Evolutionary conservation across 2,113 vertebrate species (phyloP).

Genomic region (Columba janthina): DNA sequence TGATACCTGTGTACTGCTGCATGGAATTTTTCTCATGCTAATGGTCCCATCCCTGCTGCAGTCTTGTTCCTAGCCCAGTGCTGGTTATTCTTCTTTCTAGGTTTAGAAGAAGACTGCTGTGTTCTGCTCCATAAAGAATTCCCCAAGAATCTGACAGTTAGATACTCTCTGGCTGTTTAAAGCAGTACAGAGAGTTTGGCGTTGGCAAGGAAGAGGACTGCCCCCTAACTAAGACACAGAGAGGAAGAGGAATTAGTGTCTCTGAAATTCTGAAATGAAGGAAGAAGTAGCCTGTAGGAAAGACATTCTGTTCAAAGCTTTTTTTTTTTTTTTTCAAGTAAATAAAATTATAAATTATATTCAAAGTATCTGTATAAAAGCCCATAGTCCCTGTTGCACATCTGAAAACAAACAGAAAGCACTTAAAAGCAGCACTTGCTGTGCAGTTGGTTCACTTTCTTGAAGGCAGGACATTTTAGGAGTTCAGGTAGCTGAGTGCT

Average conservation of each 20-base stretch:
- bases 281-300: not conserved
- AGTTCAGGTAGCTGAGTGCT: not conserved
- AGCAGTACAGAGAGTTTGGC: not conserved
- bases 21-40: not conserved
- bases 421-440: not conserved
- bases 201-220: not conserved
- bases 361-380: not conserved
- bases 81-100: not conserved
- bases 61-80: not conserved
- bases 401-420: not conserved
- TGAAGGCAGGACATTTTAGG: not conserved
- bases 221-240: not conserved
- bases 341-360: not conserved
- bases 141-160: not conserved
- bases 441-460: not conserved
- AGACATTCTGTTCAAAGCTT: not conserved
- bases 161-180: not conserved
- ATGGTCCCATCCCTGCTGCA: not conserved
- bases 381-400: not conserved
- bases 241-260: not conserved
- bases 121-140: not conserved
- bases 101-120: not conserved
- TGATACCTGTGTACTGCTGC: not conserved
- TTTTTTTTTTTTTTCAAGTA: not conserved
- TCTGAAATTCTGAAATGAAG: not conserved